These are phyloP conservation scores for Stratiomys singularior DNA, from an alignment of 2,888 invertebrate species.

Conservation along the genomic window DNA sequence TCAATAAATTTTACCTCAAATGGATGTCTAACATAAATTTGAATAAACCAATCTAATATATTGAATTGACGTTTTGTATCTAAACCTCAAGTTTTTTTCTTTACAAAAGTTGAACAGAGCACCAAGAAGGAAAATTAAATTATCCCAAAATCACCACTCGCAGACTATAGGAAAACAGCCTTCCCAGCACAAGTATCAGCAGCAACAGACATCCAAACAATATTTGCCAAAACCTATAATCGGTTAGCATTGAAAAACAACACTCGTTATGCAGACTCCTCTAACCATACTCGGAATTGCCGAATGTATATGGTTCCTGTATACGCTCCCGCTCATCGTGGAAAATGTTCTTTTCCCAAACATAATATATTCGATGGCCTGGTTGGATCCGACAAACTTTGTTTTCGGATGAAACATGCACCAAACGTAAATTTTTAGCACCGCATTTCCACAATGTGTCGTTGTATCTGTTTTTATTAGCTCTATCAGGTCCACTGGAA, in stretches of 20 bases:
- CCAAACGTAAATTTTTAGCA: background rate
- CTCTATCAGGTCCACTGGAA: background rate
- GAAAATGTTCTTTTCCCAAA: background rate
- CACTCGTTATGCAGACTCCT: background rate
- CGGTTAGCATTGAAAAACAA: background rate
- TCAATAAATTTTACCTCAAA: no score
- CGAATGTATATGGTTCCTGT: background rate
- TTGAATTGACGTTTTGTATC: no score
- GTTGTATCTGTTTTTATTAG: background rate
- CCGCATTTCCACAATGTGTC: background rate
- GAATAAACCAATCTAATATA: no score
- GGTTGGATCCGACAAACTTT: background rate
- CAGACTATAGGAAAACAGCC: no score
- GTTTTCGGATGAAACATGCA: background rate
- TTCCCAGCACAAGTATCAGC: no score
- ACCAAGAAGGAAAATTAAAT: no score
- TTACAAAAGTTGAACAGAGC: no score
- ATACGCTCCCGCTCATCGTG: background rate
- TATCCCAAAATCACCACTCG: no score
- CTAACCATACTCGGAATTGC: background rate
- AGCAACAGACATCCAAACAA: background rate
- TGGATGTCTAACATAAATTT: no score
- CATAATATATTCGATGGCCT: background rate
- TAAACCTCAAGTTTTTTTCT: no score
- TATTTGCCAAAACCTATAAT: background rate